phyloP scores from a whole-genome alignment of 1,140 invertebrate species.

The Dolichoris vasculosae region DNA sequence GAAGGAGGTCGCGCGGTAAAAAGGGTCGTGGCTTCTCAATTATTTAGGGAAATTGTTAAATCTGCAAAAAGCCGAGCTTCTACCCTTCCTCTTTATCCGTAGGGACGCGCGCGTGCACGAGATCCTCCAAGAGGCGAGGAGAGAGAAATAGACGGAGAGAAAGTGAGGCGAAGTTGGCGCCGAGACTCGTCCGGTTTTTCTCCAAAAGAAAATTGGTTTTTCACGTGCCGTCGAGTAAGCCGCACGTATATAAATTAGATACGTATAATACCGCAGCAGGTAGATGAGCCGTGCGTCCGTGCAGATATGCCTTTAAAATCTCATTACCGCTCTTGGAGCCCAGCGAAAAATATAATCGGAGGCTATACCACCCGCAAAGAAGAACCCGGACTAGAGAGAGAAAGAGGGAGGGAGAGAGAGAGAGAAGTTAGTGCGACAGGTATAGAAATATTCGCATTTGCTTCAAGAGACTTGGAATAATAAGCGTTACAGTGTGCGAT shows the following conservation, averaged over 20 bases:
- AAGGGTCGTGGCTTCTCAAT: slow-evolving; percentile 55
- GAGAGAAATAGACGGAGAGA: not conserved
- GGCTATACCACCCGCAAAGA: slow-evolving; percentile 54
- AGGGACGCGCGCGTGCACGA: not conserved
- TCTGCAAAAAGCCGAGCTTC: slow-evolving; percentile 44
- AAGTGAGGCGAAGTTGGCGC: not conserved
- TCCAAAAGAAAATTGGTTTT: slow-evolving; percentile 50
- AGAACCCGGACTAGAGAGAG: not conserved
- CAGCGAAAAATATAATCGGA: slow-evolving; percentile 53
- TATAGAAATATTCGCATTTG: slow-evolving; percentile 46
- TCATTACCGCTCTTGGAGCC: slow-evolving; percentile 39
- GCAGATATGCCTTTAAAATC: slow-evolving; percentile 55
- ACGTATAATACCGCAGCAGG: slow-evolving; percentile 42
- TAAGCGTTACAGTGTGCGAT: slow-evolving; percentile 1
- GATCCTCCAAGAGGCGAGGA: not conserved
- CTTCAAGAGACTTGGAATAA: slow-evolving; percentile 52
- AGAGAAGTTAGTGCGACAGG: slow-evolving; percentile 51
- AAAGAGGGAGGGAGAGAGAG: slow-evolving; percentile 30
- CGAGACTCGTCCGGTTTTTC: slow-evolving; percentile 34
- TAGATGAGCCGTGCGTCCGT: slow-evolving; percentile 38
- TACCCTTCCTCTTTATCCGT: not conserved
- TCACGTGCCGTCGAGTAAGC: slow-evolving; percentile 41
- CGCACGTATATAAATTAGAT: not conserved
- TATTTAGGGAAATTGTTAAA: slow-evolving; percentile 65
- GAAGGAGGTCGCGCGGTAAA: slow-evolving; percentile 28